Conservation (phyloP, 2,888 invertebrate genomes). For the Eubasilissa splendida region DNA sequence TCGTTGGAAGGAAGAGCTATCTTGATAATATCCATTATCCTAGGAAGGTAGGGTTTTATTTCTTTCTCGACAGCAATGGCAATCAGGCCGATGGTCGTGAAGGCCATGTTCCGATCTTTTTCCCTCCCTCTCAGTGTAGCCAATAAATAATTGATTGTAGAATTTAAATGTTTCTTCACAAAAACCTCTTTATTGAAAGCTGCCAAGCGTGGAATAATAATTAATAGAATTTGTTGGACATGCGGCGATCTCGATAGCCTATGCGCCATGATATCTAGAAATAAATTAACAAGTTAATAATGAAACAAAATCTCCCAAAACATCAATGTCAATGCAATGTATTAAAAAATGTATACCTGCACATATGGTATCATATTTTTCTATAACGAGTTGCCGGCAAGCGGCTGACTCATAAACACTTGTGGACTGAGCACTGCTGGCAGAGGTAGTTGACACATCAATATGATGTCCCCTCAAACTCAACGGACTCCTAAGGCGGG, state of each 20-base stretch:
- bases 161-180: constrained; percentile 80
- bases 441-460: constrained; percentile 70
- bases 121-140: constrained; percentile 85
- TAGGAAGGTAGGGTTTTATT: constrained; percentile 84
- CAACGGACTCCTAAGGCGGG: constrained; percentile 74
- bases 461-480: constrained; percentile 69
- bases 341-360: constrained; percentile 65
- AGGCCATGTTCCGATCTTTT: constrained; percentile 89
- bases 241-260: constrained; percentile 82
- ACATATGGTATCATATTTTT: constrained; percentile 88
- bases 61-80: constrained; percentile 90
- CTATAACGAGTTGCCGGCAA: constrained; percentile 85
- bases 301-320: not conserved
- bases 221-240: constrained; percentile 90
- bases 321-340: not conserved
- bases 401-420: constrained; percentile 89
- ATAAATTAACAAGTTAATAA: not conserved
- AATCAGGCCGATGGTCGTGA: constrained; percentile 91
- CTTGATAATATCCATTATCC: constrained; percentile 89
- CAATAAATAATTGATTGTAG: constrained; percentile 85
- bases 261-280: constrained; percentile 84
- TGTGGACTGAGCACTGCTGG: constrained; percentile 72
- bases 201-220: constrained; percentile 91
- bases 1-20: constrained; percentile 85
- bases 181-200: constrained; percentile 92